Evolutionary conservation across 2,888 invertebrate species (phyloP).

Genomic region (Apamea monoglypha): DNA sequence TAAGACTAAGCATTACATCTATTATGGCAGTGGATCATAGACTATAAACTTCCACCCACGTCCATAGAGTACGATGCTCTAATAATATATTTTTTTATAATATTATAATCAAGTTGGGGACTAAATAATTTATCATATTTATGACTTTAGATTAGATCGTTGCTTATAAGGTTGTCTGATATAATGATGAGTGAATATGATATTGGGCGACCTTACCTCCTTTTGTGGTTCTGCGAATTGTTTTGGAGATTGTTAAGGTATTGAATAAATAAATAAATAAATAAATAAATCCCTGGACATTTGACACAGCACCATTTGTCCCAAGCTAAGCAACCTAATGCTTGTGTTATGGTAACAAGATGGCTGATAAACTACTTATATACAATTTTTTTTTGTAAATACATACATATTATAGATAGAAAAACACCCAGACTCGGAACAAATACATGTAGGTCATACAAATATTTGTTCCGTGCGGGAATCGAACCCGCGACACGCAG

Average conservation of each 20-base stretch:
- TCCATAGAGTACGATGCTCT: slow-evolving; percentile 50
- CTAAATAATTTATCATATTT: slow-evolving; percentile 54
- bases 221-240: slow-evolving; percentile 27
- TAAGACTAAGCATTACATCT: slow-evolving; percentile 34
- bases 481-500: too few species aligned
- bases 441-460: too few species aligned
- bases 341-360: too few species aligned
- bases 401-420: too few species aligned
- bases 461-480: too few species aligned
- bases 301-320: too few species aligned
- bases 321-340: too few species aligned
- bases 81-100: slow-evolving; percentile 59
- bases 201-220: slow-evolving; percentile 50
- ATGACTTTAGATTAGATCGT: slow-evolving; percentile 49
- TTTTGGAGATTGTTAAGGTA: slow-evolving; percentile 33
- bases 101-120: slow-evolving; percentile 42
- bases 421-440: too few species aligned
- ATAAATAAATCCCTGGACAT: too few species aligned
- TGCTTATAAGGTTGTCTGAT: slow-evolving; percentile 28
- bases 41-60: slow-evolving; percentile 51
- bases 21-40: slow-evolving; percentile 43
- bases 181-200: slow-evolving; percentile 38
- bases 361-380: too few species aligned
- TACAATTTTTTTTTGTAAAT: too few species aligned
- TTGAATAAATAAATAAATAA: too few species aligned